phyloP scores from a whole-genome alignment of 2,888 invertebrate genomes.

The Orgyia antiqua region DNA sequence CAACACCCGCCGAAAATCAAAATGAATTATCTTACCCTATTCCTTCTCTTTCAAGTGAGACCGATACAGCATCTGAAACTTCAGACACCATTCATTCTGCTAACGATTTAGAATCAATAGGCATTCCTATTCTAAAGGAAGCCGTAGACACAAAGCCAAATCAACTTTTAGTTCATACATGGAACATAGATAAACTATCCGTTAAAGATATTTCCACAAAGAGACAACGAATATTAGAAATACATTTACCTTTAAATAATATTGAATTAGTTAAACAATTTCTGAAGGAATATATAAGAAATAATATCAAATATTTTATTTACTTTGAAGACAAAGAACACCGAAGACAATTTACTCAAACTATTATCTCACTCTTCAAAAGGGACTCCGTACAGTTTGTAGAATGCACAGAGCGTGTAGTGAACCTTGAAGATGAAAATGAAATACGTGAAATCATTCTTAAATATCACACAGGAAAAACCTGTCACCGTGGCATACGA shows the following conservation, averaged over 20 bases:
- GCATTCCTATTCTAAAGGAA: slow-evolving; percentile 2
- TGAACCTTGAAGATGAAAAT: background rate
- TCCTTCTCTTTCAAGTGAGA: background rate
- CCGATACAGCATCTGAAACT: background rate
- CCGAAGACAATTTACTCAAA: too few relatives aligned
- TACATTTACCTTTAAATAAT: too few relatives aligned
- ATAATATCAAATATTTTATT: too few relatives aligned
- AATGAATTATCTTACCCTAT: too few relatives aligned
- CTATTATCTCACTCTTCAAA: too few relatives aligned
- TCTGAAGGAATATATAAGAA: background rate
- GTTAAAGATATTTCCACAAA: too few relatives aligned
- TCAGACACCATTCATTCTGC: background rate
- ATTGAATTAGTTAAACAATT: too few relatives aligned
- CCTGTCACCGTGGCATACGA: slow-evolving; percentile 1
- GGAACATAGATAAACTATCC: slow-evolving; percentile 1
- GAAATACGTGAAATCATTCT: slow-evolving; percentile 1
- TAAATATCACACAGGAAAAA: slow-evolving; percentile 1
- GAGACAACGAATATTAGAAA: too few relatives aligned
- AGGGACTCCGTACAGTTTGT: too few relatives aligned
- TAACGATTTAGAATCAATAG: background rate
- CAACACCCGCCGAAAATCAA: too few relatives aligned
- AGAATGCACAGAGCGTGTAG: slow-evolving; percentile 4
- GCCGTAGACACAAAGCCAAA: slow-evolving; percentile 19
- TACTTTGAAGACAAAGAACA: too few relatives aligned
- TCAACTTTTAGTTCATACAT: slow-evolving; percentile 16